A percentile compares a stretch with the other conserved stretches of the same genome.
phyloP scores from a whole-genome alignment of 2,797 vertebrate species.

The Alcedo atthis region DNA sequence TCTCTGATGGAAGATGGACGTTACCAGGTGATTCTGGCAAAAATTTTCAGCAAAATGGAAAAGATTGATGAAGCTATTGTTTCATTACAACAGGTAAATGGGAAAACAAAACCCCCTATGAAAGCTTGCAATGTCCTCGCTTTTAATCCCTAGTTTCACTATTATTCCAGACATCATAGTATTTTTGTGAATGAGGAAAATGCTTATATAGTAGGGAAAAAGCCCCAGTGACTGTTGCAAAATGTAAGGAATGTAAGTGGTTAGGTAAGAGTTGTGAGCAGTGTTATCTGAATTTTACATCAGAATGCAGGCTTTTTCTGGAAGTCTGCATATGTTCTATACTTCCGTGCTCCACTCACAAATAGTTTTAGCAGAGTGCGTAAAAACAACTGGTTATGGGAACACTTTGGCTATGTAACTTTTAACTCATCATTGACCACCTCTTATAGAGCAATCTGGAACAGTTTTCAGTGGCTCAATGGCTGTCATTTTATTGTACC shows the following conservation, averaged over 20 bases:
- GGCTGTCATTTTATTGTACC: neutral
- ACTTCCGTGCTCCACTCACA: neutral
- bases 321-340: neutral
- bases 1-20: constrained; percentile 89
- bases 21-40: constrained; percentile 90
- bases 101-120: neutral
- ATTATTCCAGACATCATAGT: neutral
- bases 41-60: constrained; percentile 90
- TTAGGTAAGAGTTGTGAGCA: neutral
- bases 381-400: neutral
- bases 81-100: constrained; percentile 88
- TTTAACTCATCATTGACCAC: neutral
- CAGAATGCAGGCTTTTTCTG: neutral
- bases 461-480: neutral
- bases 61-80: constrained; percentile 86
- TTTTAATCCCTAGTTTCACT: neutral
- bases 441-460: neutral
- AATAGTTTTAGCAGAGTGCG: neutral
- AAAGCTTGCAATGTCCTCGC: neutral
- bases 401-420: neutral
- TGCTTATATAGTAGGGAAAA: neutral
- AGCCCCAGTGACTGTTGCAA: neutral
- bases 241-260: neutral
- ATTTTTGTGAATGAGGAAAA: neutral
- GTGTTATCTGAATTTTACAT: neutral